phyloP scores from a whole-genome alignment of 2,888 invertebrate genomes.

The Steinernema carpocapsae region DNA sequence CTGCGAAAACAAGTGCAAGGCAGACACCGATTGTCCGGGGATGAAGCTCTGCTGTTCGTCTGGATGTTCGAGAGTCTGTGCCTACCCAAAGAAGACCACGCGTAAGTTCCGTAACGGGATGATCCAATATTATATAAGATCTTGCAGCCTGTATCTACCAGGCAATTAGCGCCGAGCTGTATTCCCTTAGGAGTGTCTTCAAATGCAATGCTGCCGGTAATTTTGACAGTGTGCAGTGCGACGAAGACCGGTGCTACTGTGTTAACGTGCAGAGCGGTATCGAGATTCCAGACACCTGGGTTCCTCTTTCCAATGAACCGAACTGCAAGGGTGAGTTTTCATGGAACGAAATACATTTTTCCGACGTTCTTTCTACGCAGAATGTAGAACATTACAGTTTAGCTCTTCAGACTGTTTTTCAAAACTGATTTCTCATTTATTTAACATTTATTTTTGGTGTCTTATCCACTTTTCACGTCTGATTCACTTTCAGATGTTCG shows the following conservation, averaged over 20 bases:
- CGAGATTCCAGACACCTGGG: slow-evolving; percentile 53
- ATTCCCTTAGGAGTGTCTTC: slow-evolving; percentile 46
- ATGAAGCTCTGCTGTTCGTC: slow-evolving; percentile 57
- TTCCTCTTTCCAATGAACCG: slow-evolving; percentile 45
- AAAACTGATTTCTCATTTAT: no score
- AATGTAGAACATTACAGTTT: no score
- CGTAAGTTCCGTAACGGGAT: slow-evolving; percentile 43
- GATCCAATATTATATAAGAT: neutral
- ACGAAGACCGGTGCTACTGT: slow-evolving; percentile 61
- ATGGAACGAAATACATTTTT: neutral
- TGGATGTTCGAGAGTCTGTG: slow-evolving; percentile 55
- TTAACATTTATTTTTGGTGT: no score
- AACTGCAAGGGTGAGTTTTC: slow-evolving; percentile 46
- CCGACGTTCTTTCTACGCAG: neutral
- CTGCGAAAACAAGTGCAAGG: slow-evolving; percentile 52
- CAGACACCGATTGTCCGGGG: slow-evolving; percentile 56
- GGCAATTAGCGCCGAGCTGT: slow-evolving; percentile 58
- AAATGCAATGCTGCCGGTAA: slow-evolving; percentile 60
- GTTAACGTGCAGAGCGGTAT: slow-evolving; percentile 58
- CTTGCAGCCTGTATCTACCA: slow-evolving; percentile 58
- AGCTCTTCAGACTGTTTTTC: no score
- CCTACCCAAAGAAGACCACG: slow-evolving; percentile 55
- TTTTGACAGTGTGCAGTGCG: slow-evolving; percentile 61
- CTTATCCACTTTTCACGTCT: no score
- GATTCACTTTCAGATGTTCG: slow-evolving; percentile 45